phyloP scores from a whole-genome alignment of 2,113 vertebrate species.

The Elephantulus edwardii region DNA sequence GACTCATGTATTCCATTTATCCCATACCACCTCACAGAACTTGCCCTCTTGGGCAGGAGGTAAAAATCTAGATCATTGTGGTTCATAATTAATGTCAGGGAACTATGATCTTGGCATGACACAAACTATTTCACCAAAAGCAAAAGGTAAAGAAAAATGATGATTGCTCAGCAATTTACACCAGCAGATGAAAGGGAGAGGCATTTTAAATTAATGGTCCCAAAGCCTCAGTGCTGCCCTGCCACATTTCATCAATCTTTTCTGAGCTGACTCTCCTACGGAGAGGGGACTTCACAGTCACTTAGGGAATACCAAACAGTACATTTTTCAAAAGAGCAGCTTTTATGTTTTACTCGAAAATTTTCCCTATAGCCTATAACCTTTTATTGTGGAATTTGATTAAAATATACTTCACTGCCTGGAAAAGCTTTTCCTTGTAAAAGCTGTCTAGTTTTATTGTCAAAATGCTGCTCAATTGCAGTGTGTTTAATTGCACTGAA shows the following conservation, averaged over 20 bases:
- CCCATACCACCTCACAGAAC: constrained; percentile 63
- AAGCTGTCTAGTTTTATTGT: constrained; percentile 44
- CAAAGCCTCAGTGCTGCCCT: constrained; percentile 79
- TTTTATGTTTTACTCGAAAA: constrained; percentile 76
- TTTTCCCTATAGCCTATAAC: constrained; percentile 9
- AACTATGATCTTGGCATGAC: constrained; percentile 81
- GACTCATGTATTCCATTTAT: constrained; percentile 29
- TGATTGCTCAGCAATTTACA: constrained; percentile 84
- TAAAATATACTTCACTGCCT: constrained; percentile 62
- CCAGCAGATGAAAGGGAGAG: constrained; percentile 73
- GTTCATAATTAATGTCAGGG: constrained; percentile 85
- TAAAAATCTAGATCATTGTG: constrained; percentile 72
- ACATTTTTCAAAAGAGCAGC: constrained; percentile 59
- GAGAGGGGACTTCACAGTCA: constrained; percentile 63
- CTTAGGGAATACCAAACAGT: constrained; percentile 76
- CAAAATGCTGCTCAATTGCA: neutral
- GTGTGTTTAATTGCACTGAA: constrained; percentile 38
- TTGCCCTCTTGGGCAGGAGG: constrained; percentile 68
- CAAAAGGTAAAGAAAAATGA: constrained; percentile 82
- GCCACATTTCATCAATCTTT: constrained; percentile 82
- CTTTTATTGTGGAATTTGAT: constrained; percentile 66
- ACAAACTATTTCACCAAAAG: constrained; percentile 77
- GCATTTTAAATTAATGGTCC: constrained; percentile 83
- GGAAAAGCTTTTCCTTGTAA: constrained; percentile 54
- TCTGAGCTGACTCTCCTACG: constrained; percentile 69